Base-by-base conservation (phyloP, 2,888 invertebrate species). In the Phrixothrix hirtus region DNA sequence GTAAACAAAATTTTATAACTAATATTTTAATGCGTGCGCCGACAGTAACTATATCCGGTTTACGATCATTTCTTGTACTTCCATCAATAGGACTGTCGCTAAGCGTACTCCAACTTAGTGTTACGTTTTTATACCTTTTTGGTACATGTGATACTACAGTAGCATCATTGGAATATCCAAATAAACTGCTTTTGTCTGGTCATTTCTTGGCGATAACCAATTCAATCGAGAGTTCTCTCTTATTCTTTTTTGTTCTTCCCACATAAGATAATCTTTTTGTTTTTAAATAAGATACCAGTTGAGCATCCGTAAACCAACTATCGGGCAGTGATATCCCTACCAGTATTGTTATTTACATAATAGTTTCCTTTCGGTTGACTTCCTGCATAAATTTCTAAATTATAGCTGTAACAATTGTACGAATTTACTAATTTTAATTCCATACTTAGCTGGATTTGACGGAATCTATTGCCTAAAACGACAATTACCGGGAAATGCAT, bases 381-480 rank as follows among this genome's bases (percentile, higher is more conserved):
- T 15, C 6, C 16, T 15, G 2, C n/a, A 15, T n/a, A n/a, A n/a
- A n/a, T n/a, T n/a, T n/a, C n/a, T n/a, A n/a, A n/a, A n/a, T n/a
- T n/a, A n/a, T n/a, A 9, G 34, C n/a, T 13, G 14, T 34, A 15
- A 16, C 34, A 34, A n/a, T n/a, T 34, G 15, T 14, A 34, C 34
- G 6, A 34, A 16, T 3, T 6, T 16, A 34, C 14, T 15, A 9
- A 34, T n/a, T 15, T 34, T 34, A 7, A 15, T 9, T 15, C 27
- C 27, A 2, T 27, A 27, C 9, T 27, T 27, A 27, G 12, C 9
- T 12, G n/a, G n/a, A n/a, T n/a, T n/a, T n/a, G n/a, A n/a, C n/a
- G n/a, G n/a, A n/a, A n/a, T n/a, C n/a, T n/a, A 34, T 16, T 34
- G 34, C 15, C 16, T 34, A 34, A 34, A 34, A 15, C 15, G 2